Evolutionary conservation across 1,140 invertebrate species (phyloP), one percentile per base, ranked within the genome.

Genomic region (Ips nitidus): DNA sequence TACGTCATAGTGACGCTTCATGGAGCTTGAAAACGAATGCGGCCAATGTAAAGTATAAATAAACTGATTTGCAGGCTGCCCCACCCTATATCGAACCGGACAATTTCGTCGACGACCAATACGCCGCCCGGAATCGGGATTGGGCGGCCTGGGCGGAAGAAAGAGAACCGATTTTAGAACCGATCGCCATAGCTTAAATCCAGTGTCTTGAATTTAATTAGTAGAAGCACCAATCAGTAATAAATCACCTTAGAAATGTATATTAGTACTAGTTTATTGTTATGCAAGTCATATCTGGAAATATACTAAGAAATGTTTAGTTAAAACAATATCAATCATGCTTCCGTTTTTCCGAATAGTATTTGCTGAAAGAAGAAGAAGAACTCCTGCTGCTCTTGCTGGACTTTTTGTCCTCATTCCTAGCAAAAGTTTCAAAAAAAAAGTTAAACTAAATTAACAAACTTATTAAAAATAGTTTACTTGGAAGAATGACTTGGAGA

Each of bases 71-170:
- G 22, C 22, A 22, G 22, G 22, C 22, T 22, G 22, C 22, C 22
- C 22, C 22, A 22, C 22, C 22, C 22, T 22, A 22, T 22, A 22
- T 22, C 22, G 22, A 22, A 22, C 22, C 22, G 22, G 64, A 76
- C 50, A 74, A 74, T 73, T 71, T 60, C 66, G 50, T 74, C 7
- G 72, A 74, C 39, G 71, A 76, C 41, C 70, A 74, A 41, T 73
- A 74, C 41, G 74, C 68, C 7, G 56, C 64, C 38, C 8, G 62
- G 8, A 61, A 68, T 42, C 69, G 71, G 22, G 68, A 72, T 37
- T 74, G 73, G 73, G 68, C 58, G 3, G 69, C 73, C 39, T 75
- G 74, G 74, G 69, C 66, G 3, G 70, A 75, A 52, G 71, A 74
- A 61, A 70, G 66, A 52, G 74, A 75, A 68, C 67, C 66, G 6